These are phyloP conservation scores for Metellina segmentata DNA, from an alignment of 2,888 invertebrate species.

Conservation along the genomic window DNA sequence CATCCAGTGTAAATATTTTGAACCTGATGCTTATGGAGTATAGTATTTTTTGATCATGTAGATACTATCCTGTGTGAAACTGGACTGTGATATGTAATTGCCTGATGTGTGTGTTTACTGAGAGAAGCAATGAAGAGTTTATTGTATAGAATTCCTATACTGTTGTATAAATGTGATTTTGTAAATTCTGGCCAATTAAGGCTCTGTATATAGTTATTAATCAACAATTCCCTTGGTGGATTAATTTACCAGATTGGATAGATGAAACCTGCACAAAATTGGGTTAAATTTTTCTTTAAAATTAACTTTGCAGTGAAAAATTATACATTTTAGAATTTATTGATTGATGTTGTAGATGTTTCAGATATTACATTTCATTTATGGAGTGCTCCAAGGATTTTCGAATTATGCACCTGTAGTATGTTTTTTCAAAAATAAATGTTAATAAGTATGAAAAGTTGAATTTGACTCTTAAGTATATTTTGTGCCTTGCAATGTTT, in stretches of 20 bases:
- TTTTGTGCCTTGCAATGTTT: too few relatives aligned
- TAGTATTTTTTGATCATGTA: conserved; percentile 31
- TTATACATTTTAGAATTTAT: not conserved
- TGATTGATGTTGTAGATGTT: not conserved
- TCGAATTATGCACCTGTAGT: not conserved
- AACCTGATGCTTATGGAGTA: conserved; percentile 14
- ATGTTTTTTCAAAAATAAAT: not conserved
- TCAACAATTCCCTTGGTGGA: not conserved
- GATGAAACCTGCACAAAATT: not conserved
- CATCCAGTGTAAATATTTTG: conserved; percentile 9
- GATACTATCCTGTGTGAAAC: conserved; percentile 21
- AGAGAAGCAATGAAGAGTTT: conserved; percentile 2
- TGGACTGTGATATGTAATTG: conserved; percentile 52
- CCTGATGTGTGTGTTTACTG: conserved; percentile 24
- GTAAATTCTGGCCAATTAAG: conserved; percentile 9
- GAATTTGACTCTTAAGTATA: too few relatives aligned
- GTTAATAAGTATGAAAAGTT: not conserved
- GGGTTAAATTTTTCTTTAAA: not conserved
- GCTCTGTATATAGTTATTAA: conserved; percentile 19
- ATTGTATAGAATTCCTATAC: conserved; percentile 9
- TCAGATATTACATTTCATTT: too few relatives aligned
- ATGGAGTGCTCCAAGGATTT: not conserved
- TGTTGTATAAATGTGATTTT: conserved; percentile 31
- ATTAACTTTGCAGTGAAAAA: conserved; percentile 7
- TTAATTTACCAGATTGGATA: not conserved